Base-by-base conservation (phyloP, 2,113 vertebrate genomes). In the Rhinolophus sinicus region DNA sequence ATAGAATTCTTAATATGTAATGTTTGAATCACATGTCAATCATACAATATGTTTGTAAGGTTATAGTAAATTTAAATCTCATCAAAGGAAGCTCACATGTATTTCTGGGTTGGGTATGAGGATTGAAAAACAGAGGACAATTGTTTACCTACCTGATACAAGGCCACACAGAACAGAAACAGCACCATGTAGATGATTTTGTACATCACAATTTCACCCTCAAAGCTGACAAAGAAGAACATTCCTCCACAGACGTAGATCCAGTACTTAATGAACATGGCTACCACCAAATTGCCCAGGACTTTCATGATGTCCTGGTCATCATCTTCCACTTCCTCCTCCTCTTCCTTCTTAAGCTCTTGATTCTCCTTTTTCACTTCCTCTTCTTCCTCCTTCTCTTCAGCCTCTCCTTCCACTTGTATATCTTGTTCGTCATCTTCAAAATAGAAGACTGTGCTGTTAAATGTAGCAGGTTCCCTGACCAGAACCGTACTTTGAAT, bases 161-260 rank as follows among this genome's bases (percentile, higher is more conserved):
- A 98, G 15, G 99, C 99, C 97, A 99, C 99, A 33, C 99, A 99
- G 98, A 99, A 99, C 77, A 99, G 99, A 97, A 99, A 99, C 92
- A 99, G 98, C 99, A 99, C 99, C 99, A 99, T 99, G 98, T 99
- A 99, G 99, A 99, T 99, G 98, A 99, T 99, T 98, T 99, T 99
- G 98, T 99, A 99, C 99, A 99, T 99, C 98, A 99, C 99, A 19
- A 99, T 99, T 96, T 98, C 98, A 76, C 99, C 99, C 98, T 99
- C 99, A 65, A 99, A 99, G 99, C 99, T 99, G 98, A 99, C 99
- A 6, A 99, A 99, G 99, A 99, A 99, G 99, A 99, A 99, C 99
- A 99, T 99, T 96, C 99, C 99, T 3, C 99, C 99, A 2, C 99
- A 99, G 96, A 99, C 98, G 30, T 99, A 99, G 98, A 99, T 99